A percentile compares a stretch with the other conserved stretches of the same genome.
These are phyloP conservation scores for Isurus oxyrinchus DNA, from an alignment of 2,113 vertebrate genomes.

Conservation along the genomic window DNA sequence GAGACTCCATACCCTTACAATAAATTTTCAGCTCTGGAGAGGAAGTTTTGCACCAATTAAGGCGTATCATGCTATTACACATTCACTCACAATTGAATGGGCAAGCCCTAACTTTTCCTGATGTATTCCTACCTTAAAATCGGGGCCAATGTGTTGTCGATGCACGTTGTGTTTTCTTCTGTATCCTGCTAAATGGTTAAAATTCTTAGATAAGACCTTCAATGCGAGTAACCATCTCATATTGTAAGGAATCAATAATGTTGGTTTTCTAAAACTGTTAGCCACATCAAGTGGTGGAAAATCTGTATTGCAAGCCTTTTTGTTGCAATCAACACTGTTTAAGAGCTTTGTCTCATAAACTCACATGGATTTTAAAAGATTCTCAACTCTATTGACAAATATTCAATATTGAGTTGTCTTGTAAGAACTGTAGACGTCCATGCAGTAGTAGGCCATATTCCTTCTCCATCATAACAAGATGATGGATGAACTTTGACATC, in stretches of 20 bases:
- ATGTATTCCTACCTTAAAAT: background rate
- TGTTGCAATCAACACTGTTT: background rate
- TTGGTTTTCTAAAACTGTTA: slow-evolving; percentile 14
- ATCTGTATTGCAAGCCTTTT: background rate
- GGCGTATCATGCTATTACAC: background rate
- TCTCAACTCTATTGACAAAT: background rate
- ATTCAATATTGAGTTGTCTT: background rate
- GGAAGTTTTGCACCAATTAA: background rate
- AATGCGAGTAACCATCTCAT: background rate
- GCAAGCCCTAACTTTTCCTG: background rate
- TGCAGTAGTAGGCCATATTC: background rate
- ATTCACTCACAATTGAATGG: background rate
- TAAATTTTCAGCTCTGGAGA: background rate
- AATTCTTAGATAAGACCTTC: background rate
- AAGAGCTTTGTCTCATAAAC: background rate
- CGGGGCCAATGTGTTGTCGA: background rate
- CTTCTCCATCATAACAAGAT: background rate
- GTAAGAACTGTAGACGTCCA: background rate
- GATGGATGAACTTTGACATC: background rate
- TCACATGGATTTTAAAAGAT: background rate
- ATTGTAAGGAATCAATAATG: background rate
- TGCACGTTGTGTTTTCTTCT: background rate
- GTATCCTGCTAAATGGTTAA: background rate
- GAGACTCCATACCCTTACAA: background rate
- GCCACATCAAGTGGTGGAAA: slow-evolving; percentile 27